phyloP scores from a whole-genome alignment of 2,888 invertebrate genomes.

The Megalurothrips usitatus region DNA sequence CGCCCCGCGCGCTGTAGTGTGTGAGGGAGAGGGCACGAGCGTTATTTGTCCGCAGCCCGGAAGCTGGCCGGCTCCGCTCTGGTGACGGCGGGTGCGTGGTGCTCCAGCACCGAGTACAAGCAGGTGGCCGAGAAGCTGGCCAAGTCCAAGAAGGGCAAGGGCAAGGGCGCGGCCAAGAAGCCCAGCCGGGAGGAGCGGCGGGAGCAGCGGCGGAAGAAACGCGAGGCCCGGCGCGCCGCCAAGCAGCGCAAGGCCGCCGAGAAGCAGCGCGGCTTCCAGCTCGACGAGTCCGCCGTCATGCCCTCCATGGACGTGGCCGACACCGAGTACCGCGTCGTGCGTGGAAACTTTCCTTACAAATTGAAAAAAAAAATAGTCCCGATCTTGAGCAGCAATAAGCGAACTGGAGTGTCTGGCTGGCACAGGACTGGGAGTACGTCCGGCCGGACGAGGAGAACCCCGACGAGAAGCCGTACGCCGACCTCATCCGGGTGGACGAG shows the following conservation, averaged over 20 bases:
- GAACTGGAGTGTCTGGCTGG: too few species aligned
- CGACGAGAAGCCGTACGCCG: slow-evolving; percentile 57
- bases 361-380: too few species aligned
- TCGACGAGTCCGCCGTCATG: slow-evolving; percentile 39
- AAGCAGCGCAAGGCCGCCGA: slow-evolving; percentile 40
- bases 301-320: slow-evolving; percentile 37
- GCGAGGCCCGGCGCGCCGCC: slow-evolving; percentile 40
- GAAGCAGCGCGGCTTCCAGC: slow-evolving; percentile 37
- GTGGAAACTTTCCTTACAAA: too few species aligned
- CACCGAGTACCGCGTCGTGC: slow-evolving; percentile 37
- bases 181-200: slow-evolving; percentile 39
- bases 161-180: slow-evolving; percentile 49
- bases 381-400: too few species aligned
- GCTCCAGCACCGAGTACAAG: slow-evolving; percentile 55
- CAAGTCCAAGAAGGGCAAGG: slow-evolving; percentile 38
- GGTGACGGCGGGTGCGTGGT: slow-evolving; percentile 58
- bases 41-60: neutral
- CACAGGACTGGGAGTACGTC: slow-evolving; percentile 50
- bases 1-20: neutral
- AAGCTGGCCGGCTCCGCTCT: slow-evolving; percentile 59
- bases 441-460: slow-evolving; percentile 54
- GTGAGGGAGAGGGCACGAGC: neutral
- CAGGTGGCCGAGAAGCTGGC: slow-evolving; percentile 42
- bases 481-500: slow-evolving; percentile 61
- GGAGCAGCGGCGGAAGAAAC: slow-evolving; percentile 39